Conservation (phyloP, 2,113 vertebrate species). For the Jacana jacana region DNA sequence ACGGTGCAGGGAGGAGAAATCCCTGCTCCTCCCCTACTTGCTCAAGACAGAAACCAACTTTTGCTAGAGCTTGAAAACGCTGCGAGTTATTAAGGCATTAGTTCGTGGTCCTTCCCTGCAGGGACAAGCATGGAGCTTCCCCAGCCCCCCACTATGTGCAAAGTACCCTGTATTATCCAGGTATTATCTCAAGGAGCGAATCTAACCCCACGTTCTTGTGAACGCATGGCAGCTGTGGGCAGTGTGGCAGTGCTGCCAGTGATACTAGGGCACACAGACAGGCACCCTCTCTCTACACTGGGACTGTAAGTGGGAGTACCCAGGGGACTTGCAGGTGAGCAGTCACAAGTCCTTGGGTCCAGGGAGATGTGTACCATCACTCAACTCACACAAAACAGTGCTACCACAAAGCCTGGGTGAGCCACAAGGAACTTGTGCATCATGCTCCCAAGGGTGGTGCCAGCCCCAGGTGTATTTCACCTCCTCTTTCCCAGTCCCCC, state of each 20-base stretch:
- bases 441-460: neutral
- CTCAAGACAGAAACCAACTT: neutral
- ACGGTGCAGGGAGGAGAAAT: neutral
- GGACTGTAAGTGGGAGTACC: neutral
- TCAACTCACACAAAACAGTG: neutral
- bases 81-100: neutral
- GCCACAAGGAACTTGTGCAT: neutral
- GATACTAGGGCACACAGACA: accelerated
- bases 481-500: neutral
- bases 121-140: neutral
- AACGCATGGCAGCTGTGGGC: accelerated
- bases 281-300: neutral
- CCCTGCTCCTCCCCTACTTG: neutral
- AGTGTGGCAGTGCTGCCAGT: neutral
- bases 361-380: neutral
- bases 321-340: neutral
- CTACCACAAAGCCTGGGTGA: neutral
- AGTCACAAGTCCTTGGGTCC: neutral
- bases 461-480: neutral
- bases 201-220: neutral
- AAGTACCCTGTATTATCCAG: accelerated
- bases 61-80: neutral
- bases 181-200: neutral
- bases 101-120: neutral
- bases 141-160: neutral